Evolutionary conservation across 2,888 invertebrate species (phyloP).

Genomic region (Diplazon laetatorius): DNA sequence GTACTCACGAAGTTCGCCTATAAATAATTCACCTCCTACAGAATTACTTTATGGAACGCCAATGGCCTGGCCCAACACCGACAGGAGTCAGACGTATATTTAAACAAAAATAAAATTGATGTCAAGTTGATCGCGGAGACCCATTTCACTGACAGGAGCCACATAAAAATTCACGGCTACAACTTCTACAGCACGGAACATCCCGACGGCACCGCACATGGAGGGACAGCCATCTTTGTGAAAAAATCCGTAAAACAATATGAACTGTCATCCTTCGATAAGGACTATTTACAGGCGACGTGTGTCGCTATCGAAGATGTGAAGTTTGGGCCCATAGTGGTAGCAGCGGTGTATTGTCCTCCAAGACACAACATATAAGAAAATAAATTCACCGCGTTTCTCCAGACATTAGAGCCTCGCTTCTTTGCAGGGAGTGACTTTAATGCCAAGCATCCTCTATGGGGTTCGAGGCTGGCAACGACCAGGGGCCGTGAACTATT

Average conservation of each 20-base stretch:
- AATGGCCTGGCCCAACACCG: background rate
- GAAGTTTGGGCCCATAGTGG: too few species aligned
- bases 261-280: background rate
- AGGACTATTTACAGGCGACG: background rate
- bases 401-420: too few species aligned
- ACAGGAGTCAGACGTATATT: slow-evolving; percentile 4
- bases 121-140: slow-evolving; percentile 38
- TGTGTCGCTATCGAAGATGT: too few species aligned
- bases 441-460: too few species aligned
- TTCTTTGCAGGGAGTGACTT: too few species aligned
- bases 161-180: slow-evolving; percentile 55
- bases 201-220: slow-evolving; percentile 60
- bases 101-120: slow-evolving; percentile 40
- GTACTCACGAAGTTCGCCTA: slow-evolving; percentile 38
- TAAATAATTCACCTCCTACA: slow-evolving; percentile 9
- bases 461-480: slow-evolving; percentile 33
- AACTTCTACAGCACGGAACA: slow-evolving; percentile 40
- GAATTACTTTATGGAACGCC: slow-evolving; percentile 6
- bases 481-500: slow-evolving; percentile 44
- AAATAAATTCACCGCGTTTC: too few species aligned
- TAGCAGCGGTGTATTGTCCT: too few species aligned
- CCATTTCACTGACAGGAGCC: slow-evolving; percentile 52
- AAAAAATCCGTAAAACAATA: slow-evolving; percentile 62
- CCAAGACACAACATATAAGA: too few species aligned
- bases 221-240: slow-evolving; percentile 58